Percentiles rank a stretch among this genome's conserved stretches.
phyloP scores from a whole-genome alignment of 2,113 vertebrate genomes.

The Odontesthes bonariensis region DNA sequence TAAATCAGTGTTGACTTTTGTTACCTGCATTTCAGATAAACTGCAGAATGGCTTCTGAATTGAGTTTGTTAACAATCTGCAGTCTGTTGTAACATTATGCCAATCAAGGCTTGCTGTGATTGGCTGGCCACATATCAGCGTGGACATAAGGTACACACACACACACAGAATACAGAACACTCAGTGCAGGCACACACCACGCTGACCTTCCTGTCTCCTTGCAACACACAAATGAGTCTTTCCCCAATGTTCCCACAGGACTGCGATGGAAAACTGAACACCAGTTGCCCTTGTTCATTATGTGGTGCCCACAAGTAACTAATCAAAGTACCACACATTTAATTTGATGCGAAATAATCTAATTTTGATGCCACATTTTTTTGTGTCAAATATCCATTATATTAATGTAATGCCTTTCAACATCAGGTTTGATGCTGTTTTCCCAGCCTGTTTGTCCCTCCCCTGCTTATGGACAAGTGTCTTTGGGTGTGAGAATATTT shows the following conservation, averaged over 20 bases:
- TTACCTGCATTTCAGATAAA: slow-evolving; percentile 21
- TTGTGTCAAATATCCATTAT: too few relatives aligned
- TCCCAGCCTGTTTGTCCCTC: too few relatives aligned
- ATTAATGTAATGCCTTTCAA: too few relatives aligned
- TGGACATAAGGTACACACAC: slow-evolving; percentile 12
- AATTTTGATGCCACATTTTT: background rate
- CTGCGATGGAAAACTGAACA: slow-evolving; percentile 34
- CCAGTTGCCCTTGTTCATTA: slow-evolving; percentile 46
- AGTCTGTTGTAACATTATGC: slow-evolving; percentile 8
- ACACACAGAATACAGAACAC: slow-evolving; percentile 9
- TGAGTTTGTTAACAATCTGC: slow-evolving; percentile 8
- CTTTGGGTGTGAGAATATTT: too few relatives aligned
- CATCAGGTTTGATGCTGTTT: too few relatives aligned
- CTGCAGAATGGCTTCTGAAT: background rate
- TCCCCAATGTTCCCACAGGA: slow-evolving; percentile 44
- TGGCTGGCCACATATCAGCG: slow-evolving; percentile 16
- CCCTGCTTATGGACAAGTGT: too few relatives aligned
- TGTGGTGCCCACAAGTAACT: slow-evolving; percentile 6
- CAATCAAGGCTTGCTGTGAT: background rate
- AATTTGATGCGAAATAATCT: background rate
- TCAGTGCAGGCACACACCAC: background rate
- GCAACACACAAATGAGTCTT: slow-evolving; percentile 54
- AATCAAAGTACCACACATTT: slow-evolving; percentile 5
- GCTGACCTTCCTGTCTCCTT: slow-evolving; percentile 51
- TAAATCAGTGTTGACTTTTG: slow-evolving; percentile 13